Conservation (phyloP, 2,113 vertebrate species). For the Leptobrachium leishanense region DNA sequence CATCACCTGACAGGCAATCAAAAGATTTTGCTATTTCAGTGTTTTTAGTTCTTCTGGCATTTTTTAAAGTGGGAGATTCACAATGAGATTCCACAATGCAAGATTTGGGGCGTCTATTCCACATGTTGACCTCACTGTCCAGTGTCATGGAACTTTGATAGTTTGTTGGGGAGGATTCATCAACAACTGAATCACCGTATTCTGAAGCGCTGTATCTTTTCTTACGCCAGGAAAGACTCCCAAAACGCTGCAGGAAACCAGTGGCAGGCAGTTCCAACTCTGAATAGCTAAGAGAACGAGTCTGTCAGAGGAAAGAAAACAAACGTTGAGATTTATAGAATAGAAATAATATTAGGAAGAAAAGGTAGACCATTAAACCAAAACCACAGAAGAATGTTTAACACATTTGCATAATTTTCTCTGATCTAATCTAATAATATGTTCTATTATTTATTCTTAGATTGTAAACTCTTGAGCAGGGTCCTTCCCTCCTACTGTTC, state of each 20-base stretch:
- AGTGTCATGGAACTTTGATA: slow-evolving; percentile 45
- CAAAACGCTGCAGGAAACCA: slow-evolving; percentile 54
- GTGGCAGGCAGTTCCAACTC: slow-evolving; percentile 66
- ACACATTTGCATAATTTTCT: too few relatives aligned
- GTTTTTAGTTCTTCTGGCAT: neutral
- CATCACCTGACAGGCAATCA: slow-evolving; percentile 6
- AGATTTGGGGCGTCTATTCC: slow-evolving; percentile 1
- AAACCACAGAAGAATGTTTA: too few relatives aligned
- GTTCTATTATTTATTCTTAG: too few relatives aligned
- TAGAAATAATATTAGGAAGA: neutral
- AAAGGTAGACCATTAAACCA: too few relatives aligned
- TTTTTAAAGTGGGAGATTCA: neutral
- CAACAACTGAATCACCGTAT: slow-evolving; percentile 2
- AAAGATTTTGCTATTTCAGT: slow-evolving; percentile 34
- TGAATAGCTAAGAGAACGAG: slow-evolving; percentile 61
- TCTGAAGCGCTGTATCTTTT: slow-evolving; percentile 51
- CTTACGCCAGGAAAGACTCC: slow-evolving; percentile 55
- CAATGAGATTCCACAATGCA: neutral
- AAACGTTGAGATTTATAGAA: neutral
- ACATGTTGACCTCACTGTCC: slow-evolving; percentile 56
- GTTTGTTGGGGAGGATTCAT: neutral
- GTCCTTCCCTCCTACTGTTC: too few relatives aligned
- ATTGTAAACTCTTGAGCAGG: too few relatives aligned
- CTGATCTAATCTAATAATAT: too few relatives aligned
- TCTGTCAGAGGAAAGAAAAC: slow-evolving; percentile 30